Base-by-base conservation (phyloP, 1,140 invertebrate genomes). In the Temnothorax nylanderi region DNA sequence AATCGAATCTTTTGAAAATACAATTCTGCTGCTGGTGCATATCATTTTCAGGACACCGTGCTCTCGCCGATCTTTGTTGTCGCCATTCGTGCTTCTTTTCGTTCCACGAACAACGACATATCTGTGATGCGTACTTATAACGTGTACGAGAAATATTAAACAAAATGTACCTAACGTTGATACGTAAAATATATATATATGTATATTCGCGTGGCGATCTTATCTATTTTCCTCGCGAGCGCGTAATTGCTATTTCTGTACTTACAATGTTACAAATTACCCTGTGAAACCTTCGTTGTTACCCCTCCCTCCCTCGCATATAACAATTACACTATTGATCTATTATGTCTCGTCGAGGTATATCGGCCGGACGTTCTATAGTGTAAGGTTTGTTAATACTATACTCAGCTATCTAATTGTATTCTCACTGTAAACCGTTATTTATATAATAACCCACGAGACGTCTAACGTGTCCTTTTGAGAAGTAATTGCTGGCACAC, bases 71-170 rank as follows among this genome's bases (percentile, higher is more conserved):
- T 54, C 21, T 26, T 60, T 8, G 21, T 62, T 26, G 32, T 62
- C 44, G 18, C 21, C 18, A 44, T 80, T 69, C 5, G 34, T 47
- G 3, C 86, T 90, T 89, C 34, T 80, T 65, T 91, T 87, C 54
- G 80, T 89, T 88, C 88, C 78, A 85, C 74, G 51, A 92, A 93
- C 92, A 93, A 93, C 92, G 92, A 93, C 88, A 92, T 93, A 93
- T 93, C 92, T 93, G 92, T 92, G 92, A 93, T 93, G 90, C 88
- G 81, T 89, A 92, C 90, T 92, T 86, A 87, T 88, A 92, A 91
- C 88, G 80, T n/a, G 67, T 86, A 81, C 34, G 69, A 86, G 44
- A 32, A 91, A 56, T 88, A 87, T 89, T 89, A 89, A 26, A 72
- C 58, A 54, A 86, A 69, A 80, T 84, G 72, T 85, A 90, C 74